Evolutionary conservation across 2,797 vertebrate species (phyloP).

Genomic region (Aeoliscus strigatus): DNA sequence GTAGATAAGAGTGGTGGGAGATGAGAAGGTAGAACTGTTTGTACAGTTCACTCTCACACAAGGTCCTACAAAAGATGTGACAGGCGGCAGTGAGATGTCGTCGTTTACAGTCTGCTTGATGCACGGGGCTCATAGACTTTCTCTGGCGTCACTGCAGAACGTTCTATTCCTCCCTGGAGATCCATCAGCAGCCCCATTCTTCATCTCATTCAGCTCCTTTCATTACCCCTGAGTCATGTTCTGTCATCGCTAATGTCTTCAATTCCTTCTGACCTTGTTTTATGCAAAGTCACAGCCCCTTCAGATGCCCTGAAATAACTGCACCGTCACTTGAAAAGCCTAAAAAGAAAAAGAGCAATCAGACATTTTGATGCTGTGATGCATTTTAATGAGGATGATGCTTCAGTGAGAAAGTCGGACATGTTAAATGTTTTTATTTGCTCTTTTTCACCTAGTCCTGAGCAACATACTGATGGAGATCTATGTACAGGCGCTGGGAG

Average conservation of each 20-base stretch:
- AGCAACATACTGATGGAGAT: slow-evolving; percentile 29
- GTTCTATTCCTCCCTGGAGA: slow-evolving; percentile 17
- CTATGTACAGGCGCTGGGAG: neutral
- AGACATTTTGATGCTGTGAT: neutral
- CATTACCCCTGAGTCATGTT: slow-evolving; percentile 18
- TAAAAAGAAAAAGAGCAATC: slow-evolving; percentile 12
- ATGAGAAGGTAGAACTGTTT: slow-evolving; percentile 31
- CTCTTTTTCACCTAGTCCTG: neutral
- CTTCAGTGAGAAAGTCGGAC: slow-evolving; percentile 3
- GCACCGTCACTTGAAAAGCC: slow-evolving; percentile 8
- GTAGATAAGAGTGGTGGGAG: slow-evolving; percentile 36
- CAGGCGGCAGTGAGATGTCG: slow-evolving; percentile 22
- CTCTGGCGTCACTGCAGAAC: slow-evolving; percentile 4
- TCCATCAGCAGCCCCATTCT: slow-evolving; percentile 20
- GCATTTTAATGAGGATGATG: slow-evolving; percentile 7
- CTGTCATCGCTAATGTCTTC: slow-evolving; percentile 21
- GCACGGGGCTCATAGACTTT: slow-evolving; percentile 9
- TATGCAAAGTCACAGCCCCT: slow-evolving; percentile 17
- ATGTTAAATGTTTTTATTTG: slow-evolving; percentile 4
- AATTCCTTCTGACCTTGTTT: slow-evolving; percentile 18
- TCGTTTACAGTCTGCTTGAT: slow-evolving; percentile 28
- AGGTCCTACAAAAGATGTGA: slow-evolving; percentile 26
- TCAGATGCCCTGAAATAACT: slow-evolving; percentile 8
- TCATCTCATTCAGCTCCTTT: slow-evolving; percentile 3
- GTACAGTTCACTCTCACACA: no score